phyloP scores from a whole-genome alignment of 2,888 invertebrate genomes.

The Noctua fimbriata region DNA sequence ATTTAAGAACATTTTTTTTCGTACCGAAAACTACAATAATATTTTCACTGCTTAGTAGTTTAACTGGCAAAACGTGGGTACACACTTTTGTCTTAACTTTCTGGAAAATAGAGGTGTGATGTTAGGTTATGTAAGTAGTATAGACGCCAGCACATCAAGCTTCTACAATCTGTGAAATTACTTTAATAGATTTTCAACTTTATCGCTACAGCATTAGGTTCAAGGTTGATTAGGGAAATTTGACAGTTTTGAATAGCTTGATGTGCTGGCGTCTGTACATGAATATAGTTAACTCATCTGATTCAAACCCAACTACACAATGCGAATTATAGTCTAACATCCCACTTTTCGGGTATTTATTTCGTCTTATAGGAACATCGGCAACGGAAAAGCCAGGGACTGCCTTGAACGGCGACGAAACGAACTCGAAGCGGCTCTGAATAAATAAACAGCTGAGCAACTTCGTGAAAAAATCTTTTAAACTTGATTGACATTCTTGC shows the following conservation, averaged over 20 bases:
- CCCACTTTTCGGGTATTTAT: conserved; percentile 8
- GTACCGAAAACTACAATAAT: neutral
- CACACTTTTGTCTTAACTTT: neutral
- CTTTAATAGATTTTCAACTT: too few relatives aligned
- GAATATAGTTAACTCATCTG: neutral
- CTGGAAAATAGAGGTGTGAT: neutral
- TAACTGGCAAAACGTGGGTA: neutral
- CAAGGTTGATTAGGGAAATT: too few relatives aligned
- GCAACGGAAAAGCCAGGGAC: conserved; percentile 15
- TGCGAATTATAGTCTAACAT: conserved; percentile 10
- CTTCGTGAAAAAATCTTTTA: conserved; percentile 53
- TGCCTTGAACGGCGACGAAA: conserved; percentile 33
- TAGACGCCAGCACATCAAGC: too few relatives aligned
- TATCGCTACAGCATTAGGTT: too few relatives aligned
- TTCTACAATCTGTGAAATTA: too few relatives aligned
- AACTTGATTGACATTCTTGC: conserved; percentile 55
- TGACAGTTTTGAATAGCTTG: too few relatives aligned
- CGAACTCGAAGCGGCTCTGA: conserved; percentile 32
- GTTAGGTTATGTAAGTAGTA: neutral
- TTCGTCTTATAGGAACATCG: conserved; percentile 8
- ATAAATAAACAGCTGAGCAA: conserved; percentile 54
- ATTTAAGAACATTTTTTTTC: neutral
- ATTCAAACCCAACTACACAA: neutral
- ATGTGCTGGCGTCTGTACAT: too few relatives aligned
- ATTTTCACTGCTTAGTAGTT: neutral